Evolutionary conservation across 1,140 invertebrate genomes (phyloP).

Genomic region (Seison nebaliae): DNA sequence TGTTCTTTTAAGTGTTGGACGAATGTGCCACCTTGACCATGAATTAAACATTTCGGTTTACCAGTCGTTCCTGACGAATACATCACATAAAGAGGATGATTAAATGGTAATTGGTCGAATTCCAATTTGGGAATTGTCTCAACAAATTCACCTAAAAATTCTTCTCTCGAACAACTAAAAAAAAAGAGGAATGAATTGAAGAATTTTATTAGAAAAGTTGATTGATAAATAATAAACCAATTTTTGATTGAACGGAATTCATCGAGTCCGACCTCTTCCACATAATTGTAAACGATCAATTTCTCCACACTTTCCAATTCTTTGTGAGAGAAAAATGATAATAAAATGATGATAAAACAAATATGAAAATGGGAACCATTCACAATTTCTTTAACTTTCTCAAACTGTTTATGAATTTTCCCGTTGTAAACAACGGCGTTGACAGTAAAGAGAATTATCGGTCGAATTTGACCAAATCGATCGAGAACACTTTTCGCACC

Average conservation of each 20-base stretch:
- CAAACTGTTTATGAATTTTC: conserved; percentile 31
- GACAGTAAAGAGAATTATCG: conserved; percentile 33
- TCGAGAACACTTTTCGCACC: conserved; percentile 32
- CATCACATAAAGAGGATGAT: conserved; percentile 37
- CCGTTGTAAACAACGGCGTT: conserved; percentile 35
- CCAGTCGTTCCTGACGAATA: conserved; percentile 39
- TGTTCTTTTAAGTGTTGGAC: conserved; percentile 37
- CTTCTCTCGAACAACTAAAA: conserved; percentile 18
- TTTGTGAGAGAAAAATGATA: background rate
- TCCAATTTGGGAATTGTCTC: conserved; percentile 18
- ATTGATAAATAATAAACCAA: conserved; percentile 9
- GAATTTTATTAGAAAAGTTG: background rate
- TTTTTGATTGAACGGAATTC: background rate
- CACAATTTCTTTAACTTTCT: conserved; percentile 32
- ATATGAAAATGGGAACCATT: conserved; percentile 17
- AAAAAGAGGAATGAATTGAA: background rate
- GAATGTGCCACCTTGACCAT: conserved; percentile 36
- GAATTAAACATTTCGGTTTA: conserved; percentile 37
- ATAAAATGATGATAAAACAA: conserved; percentile 17
- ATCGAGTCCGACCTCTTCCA: background rate
- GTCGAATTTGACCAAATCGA: conserved; percentile 31
- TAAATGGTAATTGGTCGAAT: conserved; percentile 36
- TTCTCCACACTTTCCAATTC: conserved; percentile 2
- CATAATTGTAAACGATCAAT: conserved; percentile 5
- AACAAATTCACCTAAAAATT: conserved; percentile 15